Evolutionary conservation across 2,888 invertebrate genomes (phyloP).

Genomic region (Pardosa pseudoannulata): DNA sequence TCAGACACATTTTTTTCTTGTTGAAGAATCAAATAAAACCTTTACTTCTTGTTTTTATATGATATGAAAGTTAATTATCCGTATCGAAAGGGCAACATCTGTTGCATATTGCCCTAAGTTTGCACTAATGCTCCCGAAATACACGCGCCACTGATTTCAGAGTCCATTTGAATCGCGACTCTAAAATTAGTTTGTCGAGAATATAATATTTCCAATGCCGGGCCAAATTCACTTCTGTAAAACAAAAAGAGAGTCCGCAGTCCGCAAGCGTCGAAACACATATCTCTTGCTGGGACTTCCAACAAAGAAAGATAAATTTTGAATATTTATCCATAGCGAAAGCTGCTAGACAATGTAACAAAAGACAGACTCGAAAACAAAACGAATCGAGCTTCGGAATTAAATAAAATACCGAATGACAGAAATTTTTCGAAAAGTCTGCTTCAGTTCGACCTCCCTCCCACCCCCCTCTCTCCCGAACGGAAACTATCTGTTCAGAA

Average conservation of each 20-base stretch:
- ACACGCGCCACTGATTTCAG: neutral
- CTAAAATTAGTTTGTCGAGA: neutral
- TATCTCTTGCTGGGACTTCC: constrained; percentile 1
- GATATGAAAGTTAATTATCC: too few species aligned
- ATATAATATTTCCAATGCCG: neutral
- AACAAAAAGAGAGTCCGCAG: neutral
- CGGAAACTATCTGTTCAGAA: constrained; percentile 70
- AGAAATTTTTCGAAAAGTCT: constrained; percentile 67
- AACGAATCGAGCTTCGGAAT: constrained; percentile 61
- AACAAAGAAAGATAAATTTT: constrained; percentile 14
- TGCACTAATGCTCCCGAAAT: too few species aligned
- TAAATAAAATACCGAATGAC: constrained; percentile 70
- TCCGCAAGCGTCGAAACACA: neutral
- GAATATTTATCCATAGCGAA: constrained; percentile 5
- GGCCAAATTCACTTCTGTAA: neutral
- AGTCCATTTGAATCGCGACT: neutral
- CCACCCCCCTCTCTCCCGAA: constrained; percentile 24
- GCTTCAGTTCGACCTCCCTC: constrained; percentile 36
- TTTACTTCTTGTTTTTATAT: too few species aligned
- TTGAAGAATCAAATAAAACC: too few species aligned
- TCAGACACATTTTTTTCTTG: too few species aligned
- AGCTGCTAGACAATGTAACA: constrained; percentile 28
- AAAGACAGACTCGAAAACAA: constrained; percentile 46
- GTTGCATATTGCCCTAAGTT: too few species aligned
- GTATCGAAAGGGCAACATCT: too few species aligned